Percentiles rank a stretch among this genome's conserved stretches.
Evolutionary conservation across 2,888 invertebrate species (phyloP).

Genomic region (Petrophora chlorosata): DNA sequence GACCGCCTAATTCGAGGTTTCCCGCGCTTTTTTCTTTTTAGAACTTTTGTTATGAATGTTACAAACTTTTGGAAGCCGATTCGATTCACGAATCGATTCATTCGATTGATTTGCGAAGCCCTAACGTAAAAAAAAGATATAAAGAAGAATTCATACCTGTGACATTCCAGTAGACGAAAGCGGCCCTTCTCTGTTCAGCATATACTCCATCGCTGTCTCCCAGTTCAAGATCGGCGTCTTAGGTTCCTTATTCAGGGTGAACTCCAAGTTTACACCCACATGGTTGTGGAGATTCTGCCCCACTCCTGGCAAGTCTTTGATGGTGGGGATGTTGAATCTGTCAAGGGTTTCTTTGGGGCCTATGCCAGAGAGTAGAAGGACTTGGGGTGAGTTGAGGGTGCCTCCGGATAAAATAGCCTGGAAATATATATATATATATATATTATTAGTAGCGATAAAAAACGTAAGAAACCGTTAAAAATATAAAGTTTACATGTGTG

Average conservation of each 20-base stretch:
- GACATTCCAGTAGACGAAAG: constrained; percentile 86
- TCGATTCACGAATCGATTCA: no score
- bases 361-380: constrained; percentile 86
- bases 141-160: constrained; percentile 67
- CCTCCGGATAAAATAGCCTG: constrained; percentile 85
- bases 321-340: constrained; percentile 82
- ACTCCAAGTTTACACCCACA: constrained; percentile 85
- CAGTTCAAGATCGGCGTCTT: constrained; percentile 84
- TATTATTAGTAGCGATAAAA: neutral
- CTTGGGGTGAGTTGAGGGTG: constrained; percentile 86
- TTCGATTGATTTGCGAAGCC: no score
- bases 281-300: constrained; percentile 88
- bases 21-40: no score
- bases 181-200: constrained; percentile 84
- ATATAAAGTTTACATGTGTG: no score
- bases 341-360: constrained; percentile 85
- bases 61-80: no score
- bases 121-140: no score
- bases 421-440: constrained; percentile 3
- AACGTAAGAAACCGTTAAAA: no score
- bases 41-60: no score
- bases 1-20: no score
- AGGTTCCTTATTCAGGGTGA: constrained; percentile 76
- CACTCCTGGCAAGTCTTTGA: constrained; percentile 86
- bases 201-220: constrained; percentile 85